Percentiles rank a stretch among this genome's conserved stretches.
Evolutionary conservation across 2,888 invertebrate species (phyloP).

Genomic region (Netelia fuscicornis): DNA sequence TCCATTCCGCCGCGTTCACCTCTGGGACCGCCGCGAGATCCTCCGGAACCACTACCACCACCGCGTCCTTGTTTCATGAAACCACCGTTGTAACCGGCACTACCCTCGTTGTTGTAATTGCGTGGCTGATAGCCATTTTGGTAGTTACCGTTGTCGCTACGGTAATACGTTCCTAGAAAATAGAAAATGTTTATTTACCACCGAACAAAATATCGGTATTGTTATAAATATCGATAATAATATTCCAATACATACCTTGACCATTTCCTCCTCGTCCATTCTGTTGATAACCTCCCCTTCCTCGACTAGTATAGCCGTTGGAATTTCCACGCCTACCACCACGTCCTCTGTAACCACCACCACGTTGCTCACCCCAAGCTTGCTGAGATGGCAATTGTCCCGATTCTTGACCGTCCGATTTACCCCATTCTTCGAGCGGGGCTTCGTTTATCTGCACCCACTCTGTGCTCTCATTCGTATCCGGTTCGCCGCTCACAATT

Average conservation of each 20-base stretch:
- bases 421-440: conserved; percentile 81
- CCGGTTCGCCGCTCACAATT: conserved; percentile 68
- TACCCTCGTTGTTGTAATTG: conserved; percentile 79
- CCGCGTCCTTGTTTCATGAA: conserved; percentile 80
- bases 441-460: conserved; percentile 81
- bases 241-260: conserved; percentile 73
- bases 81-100: conserved; percentile 78
- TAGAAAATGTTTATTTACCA: neutral
- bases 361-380: conserved; percentile 80
- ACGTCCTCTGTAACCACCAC: conserved; percentile 84
- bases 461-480: conserved; percentile 76
- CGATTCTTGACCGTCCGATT: conserved; percentile 83
- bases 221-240: conserved; percentile 45
- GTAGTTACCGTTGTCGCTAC: conserved; percentile 82
- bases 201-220: neutral
- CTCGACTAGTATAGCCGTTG: conserved; percentile 86
- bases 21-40: conserved; percentile 75
- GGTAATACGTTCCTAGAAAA: conserved; percentile 80
- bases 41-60: conserved; percentile 77
- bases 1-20: conserved; percentile 78
- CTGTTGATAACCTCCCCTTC: conserved; percentile 85
- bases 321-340: conserved; percentile 85
- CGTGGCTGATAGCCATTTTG: conserved; percentile 85
- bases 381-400: conserved; percentile 79
- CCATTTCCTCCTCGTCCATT: conserved; percentile 82